phyloP scores from a whole-genome alignment of 1,140 invertebrate genomes.

The Philopotamus ludificatus region DNA sequence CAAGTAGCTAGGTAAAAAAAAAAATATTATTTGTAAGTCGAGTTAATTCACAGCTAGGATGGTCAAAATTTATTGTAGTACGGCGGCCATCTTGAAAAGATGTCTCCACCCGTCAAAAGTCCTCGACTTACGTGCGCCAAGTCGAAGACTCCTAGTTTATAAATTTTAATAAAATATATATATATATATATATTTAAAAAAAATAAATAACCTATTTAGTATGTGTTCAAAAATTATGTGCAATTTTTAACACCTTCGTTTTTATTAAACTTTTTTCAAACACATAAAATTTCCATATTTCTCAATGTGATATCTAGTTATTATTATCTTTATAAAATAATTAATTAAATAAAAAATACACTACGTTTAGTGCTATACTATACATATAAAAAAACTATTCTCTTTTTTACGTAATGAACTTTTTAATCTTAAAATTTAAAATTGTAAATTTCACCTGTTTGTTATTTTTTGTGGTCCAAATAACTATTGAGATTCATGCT shows the following conservation, averaged over 20 bases:
- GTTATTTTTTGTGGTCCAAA: slow-evolving; percentile 42
- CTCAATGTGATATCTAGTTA: slow-evolving; percentile 43
- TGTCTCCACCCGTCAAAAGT: background rate
- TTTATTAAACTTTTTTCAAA: slow-evolving; percentile 34
- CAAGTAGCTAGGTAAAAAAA: slow-evolving; percentile 40
- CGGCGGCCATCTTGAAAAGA: background rate
- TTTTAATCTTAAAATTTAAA: background rate
- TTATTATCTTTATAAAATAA: slow-evolving; percentile 35
- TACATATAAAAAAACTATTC: background rate
- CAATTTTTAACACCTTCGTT: slow-evolving; percentile 40
- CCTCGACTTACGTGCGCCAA: slow-evolving; percentile 20
- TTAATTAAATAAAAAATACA: slow-evolving; percentile 6
- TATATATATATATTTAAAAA: too few relatives aligned
- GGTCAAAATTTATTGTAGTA: slow-evolving; percentile 35
- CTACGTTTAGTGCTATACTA: slow-evolving; percentile 22
- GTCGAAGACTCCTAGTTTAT: slow-evolving; percentile 23
- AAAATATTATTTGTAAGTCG: slow-evolving; percentile 37
- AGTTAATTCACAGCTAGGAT: slow-evolving; percentile 40
- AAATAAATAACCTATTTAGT: slow-evolving; percentile 35
- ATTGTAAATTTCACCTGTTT: slow-evolving; percentile 27
- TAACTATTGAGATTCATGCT: slow-evolving; percentile 16
- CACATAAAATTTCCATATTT: slow-evolving; percentile 41
- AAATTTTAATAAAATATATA: background rate
- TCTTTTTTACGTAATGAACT: slow-evolving; percentile 4
- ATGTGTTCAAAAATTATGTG: slow-evolving; percentile 42